A percentile compares a stretch with the other conserved stretches of the same genome.
Evolutionary conservation across 2,797 vertebrate genomes (phyloP).

Genomic region (Neosilurus hyrtlii): DNA sequence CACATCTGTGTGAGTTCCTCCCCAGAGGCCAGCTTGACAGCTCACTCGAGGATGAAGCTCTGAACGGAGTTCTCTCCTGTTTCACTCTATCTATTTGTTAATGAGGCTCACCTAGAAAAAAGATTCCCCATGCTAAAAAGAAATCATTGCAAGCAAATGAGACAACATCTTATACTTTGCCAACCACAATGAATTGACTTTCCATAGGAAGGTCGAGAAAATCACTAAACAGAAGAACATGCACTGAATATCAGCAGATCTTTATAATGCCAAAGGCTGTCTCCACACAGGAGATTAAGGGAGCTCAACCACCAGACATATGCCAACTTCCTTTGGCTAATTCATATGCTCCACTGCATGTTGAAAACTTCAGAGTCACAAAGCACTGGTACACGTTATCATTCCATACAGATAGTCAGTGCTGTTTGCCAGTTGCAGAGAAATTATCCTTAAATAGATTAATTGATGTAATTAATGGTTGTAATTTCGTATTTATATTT

Average conservation of each 20-base stretch:
- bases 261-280: conserved; percentile 22
- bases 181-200: conserved; percentile 23
- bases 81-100: conserved; percentile 35
- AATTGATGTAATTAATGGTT: neutral
- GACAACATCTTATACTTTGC: conserved; percentile 13
- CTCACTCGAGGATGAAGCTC: conserved; percentile 20
- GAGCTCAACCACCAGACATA: conserved; percentile 20
- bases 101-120: conserved; percentile 33
- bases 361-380: conserved; percentile 34
- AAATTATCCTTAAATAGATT: too few relatives aligned
- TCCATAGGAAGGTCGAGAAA: neutral
- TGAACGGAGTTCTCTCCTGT: conserved; percentile 28
- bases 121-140: neutral
- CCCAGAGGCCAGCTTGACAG: conserved; percentile 24
- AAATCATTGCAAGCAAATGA: conserved; percentile 32
- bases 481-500: neutral
- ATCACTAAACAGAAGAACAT: conserved; percentile 8
- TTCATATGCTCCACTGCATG: conserved; percentile 33
- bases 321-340: conserved; percentile 21
- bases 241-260: conserved; percentile 11
- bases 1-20: conserved; percentile 39
- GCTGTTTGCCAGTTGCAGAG: neutral
- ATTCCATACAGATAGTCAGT: neutral
- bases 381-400: conserved; percentile 17
- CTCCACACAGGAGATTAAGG: conserved; percentile 24